Percentiles rank a stretch among this genome's conserved stretches.
Conservation (phyloP, 2,888 invertebrate genomes). For the Shargacucullia verbasci region DNA sequence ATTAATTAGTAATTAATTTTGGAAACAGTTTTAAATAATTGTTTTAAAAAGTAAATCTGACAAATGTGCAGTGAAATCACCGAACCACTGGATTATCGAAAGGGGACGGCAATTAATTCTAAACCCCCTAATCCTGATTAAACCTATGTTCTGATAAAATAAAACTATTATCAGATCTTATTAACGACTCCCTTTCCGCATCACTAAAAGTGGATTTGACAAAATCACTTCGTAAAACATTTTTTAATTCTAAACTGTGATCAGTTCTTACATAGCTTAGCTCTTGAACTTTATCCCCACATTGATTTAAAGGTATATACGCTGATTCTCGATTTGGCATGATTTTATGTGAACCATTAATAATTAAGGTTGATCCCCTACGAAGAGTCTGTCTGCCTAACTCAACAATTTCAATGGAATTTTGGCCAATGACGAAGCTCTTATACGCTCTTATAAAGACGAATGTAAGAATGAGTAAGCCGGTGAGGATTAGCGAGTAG, state of each 20-base stretch:
- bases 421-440: slow-evolving; percentile 91
- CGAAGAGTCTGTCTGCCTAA: slow-evolving; percentile 92
- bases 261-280: slow-evolving; percentile 63
- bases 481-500: slow-evolving; percentile 92
- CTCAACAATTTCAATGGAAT: slow-evolving; percentile 93
- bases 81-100: slow-evolving; percentile 19
- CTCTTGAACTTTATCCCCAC: slow-evolving; percentile 64
- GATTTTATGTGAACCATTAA: slow-evolving; percentile 89
- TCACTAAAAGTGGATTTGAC: slow-evolving; percentile 74
- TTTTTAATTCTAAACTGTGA: slow-evolving; percentile 72
- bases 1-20: too few relatives aligned
- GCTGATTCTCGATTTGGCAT: slow-evolving; percentile 88
- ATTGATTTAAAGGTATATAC: slow-evolving; percentile 69
- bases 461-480: slow-evolving; percentile 90
- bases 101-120: slow-evolving; percentile 40
- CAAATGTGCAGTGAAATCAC: slow-evolving; percentile 24
- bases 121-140: slow-evolving; percentile 38
- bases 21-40: too few relatives aligned
- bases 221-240: slow-evolving; percentile 70
- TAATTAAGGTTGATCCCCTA: slow-evolving; percentile 90
- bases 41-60: slow-evolving; percentile 5
- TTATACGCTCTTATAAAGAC: slow-evolving; percentile 93
- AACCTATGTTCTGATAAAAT: slow-evolving; percentile 75
- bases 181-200: slow-evolving; percentile 75
- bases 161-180: slow-evolving; percentile 80